A percentile compares a stretch with the other conserved stretches of the same genome.
Conservation (phyloP, 1,140 invertebrate genomes). For the Holotrichia oblita region DNA sequence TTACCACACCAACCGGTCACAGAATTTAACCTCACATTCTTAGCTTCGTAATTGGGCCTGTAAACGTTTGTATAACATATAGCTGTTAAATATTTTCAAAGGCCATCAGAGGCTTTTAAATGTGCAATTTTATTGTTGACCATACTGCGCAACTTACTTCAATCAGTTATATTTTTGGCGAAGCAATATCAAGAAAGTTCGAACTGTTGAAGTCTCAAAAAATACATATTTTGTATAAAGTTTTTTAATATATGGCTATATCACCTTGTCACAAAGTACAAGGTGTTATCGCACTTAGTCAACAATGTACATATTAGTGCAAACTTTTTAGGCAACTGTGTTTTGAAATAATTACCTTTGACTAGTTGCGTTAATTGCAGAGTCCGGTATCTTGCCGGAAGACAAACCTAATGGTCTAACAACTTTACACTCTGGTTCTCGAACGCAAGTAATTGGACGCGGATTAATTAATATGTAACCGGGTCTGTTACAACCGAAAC, state of each 20-base stretch:
- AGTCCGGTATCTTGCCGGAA: constrained; percentile 92
- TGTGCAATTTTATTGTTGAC: too few species aligned
- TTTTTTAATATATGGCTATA: too few species aligned
- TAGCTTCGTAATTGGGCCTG: constrained; percentile 89
- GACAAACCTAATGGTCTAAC: constrained; percentile 91
- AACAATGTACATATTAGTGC: too few species aligned
- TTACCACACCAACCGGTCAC: constrained; percentile 96
- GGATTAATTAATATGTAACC: constrained; percentile 94
- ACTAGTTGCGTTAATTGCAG: constrained; percentile 95
- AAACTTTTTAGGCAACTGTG: too few species aligned
- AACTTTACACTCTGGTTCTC: constrained; percentile 93
- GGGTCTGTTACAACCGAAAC: constrained; percentile 88
- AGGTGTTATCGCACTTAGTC: too few species aligned
- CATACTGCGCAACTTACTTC: too few species aligned
- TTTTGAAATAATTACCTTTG: constrained; percentile 67
- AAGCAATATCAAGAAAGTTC: too few species aligned
- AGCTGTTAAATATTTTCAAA: neutral
- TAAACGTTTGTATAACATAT: neutral
- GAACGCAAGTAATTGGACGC: constrained; percentile 87
- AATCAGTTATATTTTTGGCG: too few species aligned
- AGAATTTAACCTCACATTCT: constrained; percentile 89
- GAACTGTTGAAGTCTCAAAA: too few species aligned
- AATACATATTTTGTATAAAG: neutral
- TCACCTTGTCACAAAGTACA: too few species aligned
- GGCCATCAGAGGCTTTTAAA: too few species aligned